A percentile compares a stretch with the other conserved stretches of the same genome.
Evolutionary conservation across 30 jellyfish, hydroid and myxozoan species (phyloP).

Genomic region (Pseudorhiza aurosa): DNA sequence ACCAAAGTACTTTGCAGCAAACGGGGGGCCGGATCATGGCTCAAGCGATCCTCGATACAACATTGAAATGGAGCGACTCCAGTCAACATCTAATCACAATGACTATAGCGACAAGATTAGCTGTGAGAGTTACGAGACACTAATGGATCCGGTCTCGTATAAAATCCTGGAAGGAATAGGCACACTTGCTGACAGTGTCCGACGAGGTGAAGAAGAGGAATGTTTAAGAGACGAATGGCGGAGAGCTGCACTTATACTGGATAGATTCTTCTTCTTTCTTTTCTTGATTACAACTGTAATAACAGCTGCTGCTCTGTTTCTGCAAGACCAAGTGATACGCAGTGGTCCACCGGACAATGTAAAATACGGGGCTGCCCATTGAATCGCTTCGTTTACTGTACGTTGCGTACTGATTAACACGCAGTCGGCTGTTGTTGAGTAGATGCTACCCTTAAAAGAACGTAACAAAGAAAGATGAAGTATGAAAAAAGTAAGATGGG

Average conservation of each 20-base stretch:
- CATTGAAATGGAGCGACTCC: constrained; percentile 67
- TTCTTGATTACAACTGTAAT: constrained; percentile 57
- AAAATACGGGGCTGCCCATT: background rate
- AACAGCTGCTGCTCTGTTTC: constrained; percentile 74
- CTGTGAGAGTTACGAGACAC: constrained; percentile 71
- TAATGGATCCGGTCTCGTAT: constrained; percentile 77
- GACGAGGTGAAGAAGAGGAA: constrained; percentile 82
- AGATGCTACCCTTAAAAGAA: too few species aligned
- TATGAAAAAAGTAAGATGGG: too few species aligned
- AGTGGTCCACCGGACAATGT: constrained; percentile 76
- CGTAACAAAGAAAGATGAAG: too few species aligned
- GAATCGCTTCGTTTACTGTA: background rate
- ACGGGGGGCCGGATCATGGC: constrained; percentile 69
- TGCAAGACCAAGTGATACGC: constrained; percentile 71
- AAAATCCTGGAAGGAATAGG: constrained; percentile 79
- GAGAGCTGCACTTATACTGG: constrained; percentile 71
- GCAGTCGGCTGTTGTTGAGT: too few species aligned
- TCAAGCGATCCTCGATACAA: constrained; percentile 21
- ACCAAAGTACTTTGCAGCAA: constrained; percentile 38
- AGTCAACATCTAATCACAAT: constrained; percentile 37
- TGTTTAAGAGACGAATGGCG: constrained; percentile 78
- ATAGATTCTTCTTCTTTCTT: constrained; percentile 68
- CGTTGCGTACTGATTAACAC: too few species aligned
- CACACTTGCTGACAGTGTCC: constrained; percentile 78
- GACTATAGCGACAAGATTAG: constrained; percentile 57